These are phyloP conservation scores for Frankliniella intonsa DNA, from an alignment of 2,888 invertebrate genomes.

Conservation along the genomic window DNA sequence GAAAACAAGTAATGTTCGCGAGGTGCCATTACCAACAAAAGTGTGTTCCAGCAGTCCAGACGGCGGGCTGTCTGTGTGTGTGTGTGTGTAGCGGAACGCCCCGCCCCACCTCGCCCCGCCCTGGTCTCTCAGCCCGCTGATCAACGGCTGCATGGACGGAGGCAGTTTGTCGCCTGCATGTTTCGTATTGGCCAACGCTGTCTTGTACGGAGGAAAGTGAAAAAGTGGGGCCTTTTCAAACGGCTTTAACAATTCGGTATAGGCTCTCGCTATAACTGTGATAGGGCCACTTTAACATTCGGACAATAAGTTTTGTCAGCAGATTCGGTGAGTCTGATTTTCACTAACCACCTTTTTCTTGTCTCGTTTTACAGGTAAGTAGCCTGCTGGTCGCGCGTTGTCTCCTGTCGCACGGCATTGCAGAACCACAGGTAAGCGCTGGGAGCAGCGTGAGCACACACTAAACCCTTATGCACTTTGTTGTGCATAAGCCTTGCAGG, in stretches of 20 bases:
- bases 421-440: no score
- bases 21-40: slow-evolving; percentile 19
- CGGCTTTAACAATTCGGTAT: no score
- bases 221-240: no score
- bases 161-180: not conserved
- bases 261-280: no score
- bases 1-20: slow-evolving; percentile 17
- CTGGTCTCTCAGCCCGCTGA: not conserved
- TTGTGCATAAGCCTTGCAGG: no score
- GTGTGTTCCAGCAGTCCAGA: not conserved
- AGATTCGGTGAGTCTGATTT: not conserved
- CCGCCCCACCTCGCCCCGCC: not conserved
- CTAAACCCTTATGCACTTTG: no score
- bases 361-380: not conserved
- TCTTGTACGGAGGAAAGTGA: no score
- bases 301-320: no score
- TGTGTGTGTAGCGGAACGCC: not conserved
- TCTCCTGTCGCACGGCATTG: no score
- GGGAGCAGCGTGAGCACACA: no score
- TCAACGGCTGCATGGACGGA: not conserved
- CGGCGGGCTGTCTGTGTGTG: not conserved
- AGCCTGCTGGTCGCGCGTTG: not conserved
- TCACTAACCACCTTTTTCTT: not conserved
- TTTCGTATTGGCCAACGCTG: no score
- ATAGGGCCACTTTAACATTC: no score